Evolutionary conservation across 2,797 vertebrate species (phyloP), one percentile per base, ranked within the genome.

Genomic region (Botia almorhae): DNA sequence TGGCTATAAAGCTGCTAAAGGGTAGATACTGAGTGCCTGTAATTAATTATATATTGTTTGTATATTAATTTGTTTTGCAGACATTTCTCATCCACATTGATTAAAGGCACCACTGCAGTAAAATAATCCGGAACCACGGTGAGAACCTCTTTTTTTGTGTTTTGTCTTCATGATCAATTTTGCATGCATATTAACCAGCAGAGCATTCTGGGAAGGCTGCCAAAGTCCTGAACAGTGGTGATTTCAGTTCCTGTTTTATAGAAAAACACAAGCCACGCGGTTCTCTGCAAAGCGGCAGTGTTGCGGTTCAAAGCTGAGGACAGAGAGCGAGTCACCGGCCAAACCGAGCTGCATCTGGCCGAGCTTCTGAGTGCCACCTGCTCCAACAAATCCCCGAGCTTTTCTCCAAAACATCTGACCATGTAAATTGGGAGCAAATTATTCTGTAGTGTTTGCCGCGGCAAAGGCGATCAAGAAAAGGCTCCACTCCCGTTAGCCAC

Each of bases 401-500:
- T 83, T 87, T 81, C 71, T 75, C 80, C 63, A 83, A 56, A 86
- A 85, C 86, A 83, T 78, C 85, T 87, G 87, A 87, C 81, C 85
- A 82, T 91, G 89, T 77, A 92, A 92, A 93, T 88, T 89, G 89
- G 79, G 89, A 90, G 92, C 92, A 92, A 92, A 93, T 91, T 91
- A 93, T 92, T 92, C 90, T 84, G 84, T 87, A 91, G 84, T 21
- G 7, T 76, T 85, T 67, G 80, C 75, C 10, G 53, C 69, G 63
- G 76, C 72, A 75, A 81, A 84, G 83, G 81, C 58, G 80, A 86
- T 87, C 81, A 85, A 85, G 80, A 87, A 84, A 89, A 12, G 82
- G 80, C 85, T 81, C 81, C 85, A 76, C 77, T 83, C 81, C 87
- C 82, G 88, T 89, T 88, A 87, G 84, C 84, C 84, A 84, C 82